phyloP scores from a whole-genome alignment of 1,140 invertebrate species.

The Neodiprion lecontei region DNA sequence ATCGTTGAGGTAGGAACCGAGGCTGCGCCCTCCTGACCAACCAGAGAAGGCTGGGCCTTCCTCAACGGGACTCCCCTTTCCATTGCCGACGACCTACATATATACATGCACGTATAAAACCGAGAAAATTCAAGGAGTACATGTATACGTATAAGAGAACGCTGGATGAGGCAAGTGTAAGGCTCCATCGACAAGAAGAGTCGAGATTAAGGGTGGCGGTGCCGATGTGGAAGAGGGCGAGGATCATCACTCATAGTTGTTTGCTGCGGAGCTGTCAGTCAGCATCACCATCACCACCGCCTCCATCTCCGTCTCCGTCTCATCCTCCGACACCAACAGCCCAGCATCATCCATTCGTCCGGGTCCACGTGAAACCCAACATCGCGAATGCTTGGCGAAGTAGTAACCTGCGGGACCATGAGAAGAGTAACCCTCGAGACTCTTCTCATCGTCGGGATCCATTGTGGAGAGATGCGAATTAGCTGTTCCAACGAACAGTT shows the following conservation, averaged over 20 bases:
- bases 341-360: too few species aligned
- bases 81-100: too few species aligned
- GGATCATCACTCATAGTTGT: constrained; percentile 1
- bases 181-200: background rate
- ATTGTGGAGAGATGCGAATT: too few species aligned
- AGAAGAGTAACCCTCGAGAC: too few species aligned
- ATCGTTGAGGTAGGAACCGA: background rate
- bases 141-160: too few species aligned
- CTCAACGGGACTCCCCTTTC: background rate
- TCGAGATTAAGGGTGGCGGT: background rate
- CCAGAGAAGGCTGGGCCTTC: background rate
- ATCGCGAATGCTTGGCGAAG: too few species aligned
- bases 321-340: background rate
- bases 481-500: too few species aligned
- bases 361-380: too few species aligned
- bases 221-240: background rate
- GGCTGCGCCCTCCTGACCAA: background rate
- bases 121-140: too few species aligned
- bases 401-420: too few species aligned
- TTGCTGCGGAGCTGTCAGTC: background rate
- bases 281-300: background rate
- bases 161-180: too few species aligned
- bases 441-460: too few species aligned
- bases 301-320: background rate
- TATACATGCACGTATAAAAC: background rate